Evolutionary conservation across 2,888 invertebrate genomes (phyloP).

Genomic region (Folsomia manolachei): DNA sequence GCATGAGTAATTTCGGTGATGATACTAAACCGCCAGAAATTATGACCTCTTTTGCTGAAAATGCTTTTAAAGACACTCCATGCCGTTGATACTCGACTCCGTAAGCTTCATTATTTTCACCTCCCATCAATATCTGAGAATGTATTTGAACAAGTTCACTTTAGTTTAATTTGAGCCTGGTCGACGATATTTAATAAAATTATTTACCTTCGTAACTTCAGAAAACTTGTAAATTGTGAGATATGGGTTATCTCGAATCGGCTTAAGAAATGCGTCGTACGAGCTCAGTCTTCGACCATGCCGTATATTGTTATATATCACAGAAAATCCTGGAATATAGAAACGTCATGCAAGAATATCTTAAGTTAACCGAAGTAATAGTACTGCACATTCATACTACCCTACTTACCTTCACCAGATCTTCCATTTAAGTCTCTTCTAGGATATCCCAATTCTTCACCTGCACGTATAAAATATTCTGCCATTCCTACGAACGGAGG

Average conservation of each 20-base stretch:
- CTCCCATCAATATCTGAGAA: conserved; percentile 29
- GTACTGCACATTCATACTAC: too few species aligned
- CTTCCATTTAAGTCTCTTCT: conserved; percentile 33
- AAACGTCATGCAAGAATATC: neutral
- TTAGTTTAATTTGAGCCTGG: neutral
- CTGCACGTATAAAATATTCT: conserved; percentile 34
- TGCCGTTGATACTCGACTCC: conserved; percentile 48
- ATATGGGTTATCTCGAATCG: conserved; percentile 25
- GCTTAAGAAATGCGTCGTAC: conserved; percentile 42
- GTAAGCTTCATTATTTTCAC: conserved; percentile 37
- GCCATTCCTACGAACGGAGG: conserved; percentile 35
- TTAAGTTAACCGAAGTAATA: neutral
- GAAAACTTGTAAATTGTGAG: conserved; percentile 43
- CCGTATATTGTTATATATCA: conserved; percentile 31
- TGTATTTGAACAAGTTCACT: conserved; percentile 7
- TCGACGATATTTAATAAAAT: conserved; percentile 4
- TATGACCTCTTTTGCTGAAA: conserved; percentile 44
- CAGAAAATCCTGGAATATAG: conserved; percentile 35
- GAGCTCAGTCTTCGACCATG: conserved; percentile 39
- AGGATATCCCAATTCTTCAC: conserved; percentile 28
- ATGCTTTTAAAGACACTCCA: conserved; percentile 35
- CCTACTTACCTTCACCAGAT: conserved; percentile 28
- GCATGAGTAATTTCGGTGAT: conserved; percentile 41
- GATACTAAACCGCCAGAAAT: conserved; percentile 39
- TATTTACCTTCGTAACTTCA: conserved; percentile 38